These are phyloP conservation scores for Anguilla japonica DNA, from an alignment of 2,113 vertebrate genomes.

Conservation along the genomic window DNA sequence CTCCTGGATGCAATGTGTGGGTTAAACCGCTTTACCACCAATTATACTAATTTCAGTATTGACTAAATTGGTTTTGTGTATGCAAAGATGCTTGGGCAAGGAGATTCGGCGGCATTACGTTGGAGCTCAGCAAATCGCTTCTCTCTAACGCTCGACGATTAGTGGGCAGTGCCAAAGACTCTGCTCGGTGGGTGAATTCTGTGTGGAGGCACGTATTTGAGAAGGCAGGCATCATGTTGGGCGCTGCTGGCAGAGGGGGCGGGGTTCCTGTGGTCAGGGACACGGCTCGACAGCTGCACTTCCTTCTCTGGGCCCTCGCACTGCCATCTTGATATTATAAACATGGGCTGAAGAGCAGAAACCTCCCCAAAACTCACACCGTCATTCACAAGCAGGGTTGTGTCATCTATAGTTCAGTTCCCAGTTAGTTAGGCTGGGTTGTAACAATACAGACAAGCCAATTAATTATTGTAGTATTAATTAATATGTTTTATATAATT, in stretches of 20 bases:
- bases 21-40: slow-evolving; percentile 70
- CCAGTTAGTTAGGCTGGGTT: neutral
- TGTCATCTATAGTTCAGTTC: neutral
- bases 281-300: neutral
- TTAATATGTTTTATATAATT: neutral
- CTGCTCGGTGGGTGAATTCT: neutral
- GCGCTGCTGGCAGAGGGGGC: neutral
- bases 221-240: slow-evolving; percentile 15
- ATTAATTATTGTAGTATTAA: no score
- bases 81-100: slow-evolving; percentile 54
- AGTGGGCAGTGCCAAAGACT: slow-evolving; percentile 37
- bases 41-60: slow-evolving; percentile 66
- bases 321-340: neutral
- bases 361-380: neutral
- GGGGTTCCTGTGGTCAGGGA: neutral
- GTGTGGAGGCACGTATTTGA: slow-evolving; percentile 10
- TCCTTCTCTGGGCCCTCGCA: neutral
- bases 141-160: slow-evolving; percentile 40
- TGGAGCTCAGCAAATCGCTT: slow-evolving; percentile 43
- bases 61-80: slow-evolving; percentile 60
- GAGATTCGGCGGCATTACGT: slow-evolving; percentile 51
- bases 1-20: slow-evolving; percentile 60
- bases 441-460: neutral
- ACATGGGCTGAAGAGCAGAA: neutral
- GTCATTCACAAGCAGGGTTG: neutral